Base-by-base conservation (phyloP, 2,113 vertebrate species). In the Pica pica region DNA sequence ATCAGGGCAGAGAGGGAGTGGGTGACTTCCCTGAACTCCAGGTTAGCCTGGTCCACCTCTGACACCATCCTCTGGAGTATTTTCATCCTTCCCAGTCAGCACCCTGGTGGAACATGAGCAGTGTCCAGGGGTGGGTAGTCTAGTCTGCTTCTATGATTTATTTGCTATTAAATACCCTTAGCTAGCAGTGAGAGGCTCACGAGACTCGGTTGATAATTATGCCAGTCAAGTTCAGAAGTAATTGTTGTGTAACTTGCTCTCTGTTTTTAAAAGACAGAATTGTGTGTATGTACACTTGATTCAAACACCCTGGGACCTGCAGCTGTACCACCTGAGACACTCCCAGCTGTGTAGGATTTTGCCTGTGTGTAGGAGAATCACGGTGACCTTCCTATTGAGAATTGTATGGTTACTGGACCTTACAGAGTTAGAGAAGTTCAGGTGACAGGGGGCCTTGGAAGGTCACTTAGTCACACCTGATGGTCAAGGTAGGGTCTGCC, bases 161-260 rank as follows among this genome's bases (percentile, higher is more conserved):
- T 84, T 95, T 96, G 65, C 57, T 95, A 17, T 89, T 92, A 94
- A 91, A 82, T 91, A 63, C 53, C 41, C 39, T 70, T 76, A 91
- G 60, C 87, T 83, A 84, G 64, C 87, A 94, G 86, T 69, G 74
- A 85, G 79, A 86, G 60, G 53, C 41, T 93, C 55, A 41, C 0
- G 0, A 93, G 42, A 44, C 70, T 87, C 78, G 41, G 82, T 68
- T 6, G 27, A 33, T 89, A 96, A 90, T 96, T 94, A 77, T 9
- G 56, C 47, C 75, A 71, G 9, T 86, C 64, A 78, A 76, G 42
- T 91, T 71, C 57, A 90, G 84, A 77, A 93, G 59, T 85, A 87
- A 80, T 84, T 70, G 68, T 67, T 80, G 41, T 42, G 65, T 87
- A 67, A 85, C 55, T 88, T 64, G 19, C 44, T 83, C 28, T 78